These are phyloP conservation scores for Brachionus angularis DNA, from an alignment of 1,140 invertebrate species.

Conservation along the genomic window DNA sequence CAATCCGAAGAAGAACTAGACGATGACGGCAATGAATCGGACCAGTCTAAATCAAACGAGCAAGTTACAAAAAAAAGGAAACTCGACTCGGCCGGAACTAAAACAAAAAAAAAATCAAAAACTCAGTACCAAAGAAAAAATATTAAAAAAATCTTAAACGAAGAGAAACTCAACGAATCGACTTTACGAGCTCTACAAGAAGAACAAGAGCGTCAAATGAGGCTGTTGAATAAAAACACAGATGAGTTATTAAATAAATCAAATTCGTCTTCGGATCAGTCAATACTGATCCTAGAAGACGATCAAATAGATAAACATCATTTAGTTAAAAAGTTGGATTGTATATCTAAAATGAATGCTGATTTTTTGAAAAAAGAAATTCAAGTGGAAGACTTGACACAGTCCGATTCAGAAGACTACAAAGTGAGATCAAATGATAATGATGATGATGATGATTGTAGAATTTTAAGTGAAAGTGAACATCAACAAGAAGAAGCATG, in stretches of 20 bases:
- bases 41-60: neutral
- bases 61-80: neutral
- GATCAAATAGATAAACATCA: neutral
- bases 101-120: neutral
- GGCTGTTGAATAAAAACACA: neutral
- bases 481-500: slow-evolving; percentile 37
- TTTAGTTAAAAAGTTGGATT: slow-evolving; percentile 17
- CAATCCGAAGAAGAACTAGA: neutral
- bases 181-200: slow-evolving; percentile 31
- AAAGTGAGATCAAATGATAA: neutral
- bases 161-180: slow-evolving; percentile 23
- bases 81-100: neutral
- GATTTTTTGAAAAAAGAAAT: slow-evolving; percentile 24
- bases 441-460: slow-evolving; percentile 34
- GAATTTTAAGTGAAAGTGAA: slow-evolving; percentile 20
- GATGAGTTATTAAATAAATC: neutral
- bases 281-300: slow-evolving; percentile 3
- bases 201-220: slow-evolving; percentile 41
- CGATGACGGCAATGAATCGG: neutral
- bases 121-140: neutral
- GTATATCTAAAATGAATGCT: neutral
- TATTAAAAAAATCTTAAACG: slow-evolving; percentile 29
- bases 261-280: slow-evolving; percentile 10
- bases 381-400: slow-evolving; percentile 1
- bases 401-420: neutral